phyloP scores from a whole-genome alignment of 2,797 vertebrate species.

The Rhabdomys pumilio region DNA sequence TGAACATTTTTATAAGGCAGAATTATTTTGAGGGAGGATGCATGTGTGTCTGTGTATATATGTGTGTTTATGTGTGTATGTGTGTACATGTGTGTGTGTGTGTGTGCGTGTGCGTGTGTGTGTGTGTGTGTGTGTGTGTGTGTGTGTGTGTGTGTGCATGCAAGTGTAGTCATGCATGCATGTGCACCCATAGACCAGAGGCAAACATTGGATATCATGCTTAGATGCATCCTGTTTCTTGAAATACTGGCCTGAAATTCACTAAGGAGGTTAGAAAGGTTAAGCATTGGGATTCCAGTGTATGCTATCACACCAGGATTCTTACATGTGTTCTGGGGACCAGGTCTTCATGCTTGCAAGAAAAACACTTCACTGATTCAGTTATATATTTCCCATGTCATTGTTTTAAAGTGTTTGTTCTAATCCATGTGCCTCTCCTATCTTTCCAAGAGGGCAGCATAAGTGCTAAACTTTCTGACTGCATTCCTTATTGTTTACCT shows the following conservation, averaged over 20 bases:
- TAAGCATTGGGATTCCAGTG: not conserved
- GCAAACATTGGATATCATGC: not conserved
- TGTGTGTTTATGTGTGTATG: not conserved
- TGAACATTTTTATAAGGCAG: slow-evolving; percentile 11
- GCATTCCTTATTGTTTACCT: not conserved
- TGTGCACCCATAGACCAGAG: not conserved
- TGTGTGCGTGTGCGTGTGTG: not conserved
- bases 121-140: not conserved
- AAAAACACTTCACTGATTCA: not conserved
- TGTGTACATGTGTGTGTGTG: not conserved
- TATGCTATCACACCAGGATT: not conserved
- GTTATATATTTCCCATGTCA: not conserved
- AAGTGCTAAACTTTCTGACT: not conserved
- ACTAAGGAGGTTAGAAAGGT: not conserved
- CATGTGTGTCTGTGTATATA: not conserved
- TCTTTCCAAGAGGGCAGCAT: not conserved
- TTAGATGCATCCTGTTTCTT: not conserved
- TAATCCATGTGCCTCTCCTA: not conserved
- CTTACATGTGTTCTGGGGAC: not conserved
- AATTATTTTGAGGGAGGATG: not conserved
- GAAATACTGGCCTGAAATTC: not conserved
- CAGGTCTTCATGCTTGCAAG: not conserved
- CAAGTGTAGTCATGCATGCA: too few species aligned
- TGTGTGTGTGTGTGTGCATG: too few species aligned
- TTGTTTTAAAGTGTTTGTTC: not conserved